phyloP scores from a whole-genome alignment of 2,113 vertebrate genomes.

The Rallus limicola region DNA sequence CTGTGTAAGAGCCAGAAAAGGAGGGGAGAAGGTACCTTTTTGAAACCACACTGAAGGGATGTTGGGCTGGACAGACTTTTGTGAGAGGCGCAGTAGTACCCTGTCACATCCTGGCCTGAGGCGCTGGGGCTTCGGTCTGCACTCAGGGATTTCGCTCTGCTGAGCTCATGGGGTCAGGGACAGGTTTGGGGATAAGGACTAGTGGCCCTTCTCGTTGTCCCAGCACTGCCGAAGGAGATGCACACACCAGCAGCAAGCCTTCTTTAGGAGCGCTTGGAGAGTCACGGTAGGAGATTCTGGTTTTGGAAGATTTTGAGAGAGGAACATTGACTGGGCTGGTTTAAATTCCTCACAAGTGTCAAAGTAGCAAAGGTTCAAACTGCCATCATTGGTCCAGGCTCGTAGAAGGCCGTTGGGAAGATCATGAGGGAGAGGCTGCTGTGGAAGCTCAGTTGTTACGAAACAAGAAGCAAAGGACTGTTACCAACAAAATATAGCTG shows the following conservation, averaged over 20 bases:
- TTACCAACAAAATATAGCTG: not conserved
- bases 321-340: not conserved
- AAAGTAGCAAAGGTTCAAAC: not conserved
- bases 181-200: not conserved
- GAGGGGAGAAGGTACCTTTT: not conserved
- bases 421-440: not conserved
- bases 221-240: fast-evolving
- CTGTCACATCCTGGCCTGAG: not conserved
- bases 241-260: too few relatives aligned
- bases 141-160: fast-evolving
- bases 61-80: not conserved
- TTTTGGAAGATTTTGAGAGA: not conserved
- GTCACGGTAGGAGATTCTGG: fast-evolving
- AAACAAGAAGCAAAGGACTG: not conserved
- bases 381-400: not conserved
- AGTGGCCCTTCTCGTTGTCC: not conserved
- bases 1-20: not conserved
- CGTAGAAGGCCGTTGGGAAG: not conserved
- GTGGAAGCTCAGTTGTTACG: not conserved
- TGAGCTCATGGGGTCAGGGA: not conserved
- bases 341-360: not conserved
- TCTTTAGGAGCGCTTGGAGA: not conserved
- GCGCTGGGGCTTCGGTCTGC: not conserved
- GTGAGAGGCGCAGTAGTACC: not conserved
- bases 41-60: not conserved